Conservation (phyloP, 2,113 vertebrate species). For the Psittacus erithacus region DNA sequence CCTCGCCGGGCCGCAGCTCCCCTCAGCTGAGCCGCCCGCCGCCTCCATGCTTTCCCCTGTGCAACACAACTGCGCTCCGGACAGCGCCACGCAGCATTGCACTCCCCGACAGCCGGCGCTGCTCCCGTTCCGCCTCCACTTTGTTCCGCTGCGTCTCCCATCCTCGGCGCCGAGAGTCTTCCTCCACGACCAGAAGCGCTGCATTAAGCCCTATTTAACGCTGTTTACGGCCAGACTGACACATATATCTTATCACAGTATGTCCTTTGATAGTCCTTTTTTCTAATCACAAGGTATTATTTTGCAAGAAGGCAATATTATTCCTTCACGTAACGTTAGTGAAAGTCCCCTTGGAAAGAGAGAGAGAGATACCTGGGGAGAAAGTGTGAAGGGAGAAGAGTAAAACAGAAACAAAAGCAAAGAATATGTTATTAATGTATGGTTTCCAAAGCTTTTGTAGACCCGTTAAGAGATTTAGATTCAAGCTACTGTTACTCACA, state of each 20-base stretch:
- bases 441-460: not conserved
- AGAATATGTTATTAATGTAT: not conserved
- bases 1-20: not conserved
- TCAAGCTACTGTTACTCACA: not conserved
- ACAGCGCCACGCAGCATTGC: not conserved
- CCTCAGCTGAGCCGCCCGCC: fast-evolving
- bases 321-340: not conserved
- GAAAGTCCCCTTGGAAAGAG: not conserved
- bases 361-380: not conserved
- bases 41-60: not conserved
- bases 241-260: too few species aligned
- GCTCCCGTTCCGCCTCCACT: not conserved
- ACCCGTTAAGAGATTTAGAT: not conserved
- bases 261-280: too few species aligned
- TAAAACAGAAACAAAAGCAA: not conserved
- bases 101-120: not conserved
- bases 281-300: not conserved
- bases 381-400: not conserved
- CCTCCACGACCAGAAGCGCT: not conserved
- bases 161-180: not conserved
- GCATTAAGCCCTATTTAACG: not conserved
- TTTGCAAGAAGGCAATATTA: not conserved
- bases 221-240: not conserved
- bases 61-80: not conserved
- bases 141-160: not conserved